Percentiles rank a stretch among this genome's conserved stretches.
These are phyloP conservation scores for Himalopsyche tibetana DNA, from an alignment of 2,888 invertebrate species.

Conservation along the genomic window DNA sequence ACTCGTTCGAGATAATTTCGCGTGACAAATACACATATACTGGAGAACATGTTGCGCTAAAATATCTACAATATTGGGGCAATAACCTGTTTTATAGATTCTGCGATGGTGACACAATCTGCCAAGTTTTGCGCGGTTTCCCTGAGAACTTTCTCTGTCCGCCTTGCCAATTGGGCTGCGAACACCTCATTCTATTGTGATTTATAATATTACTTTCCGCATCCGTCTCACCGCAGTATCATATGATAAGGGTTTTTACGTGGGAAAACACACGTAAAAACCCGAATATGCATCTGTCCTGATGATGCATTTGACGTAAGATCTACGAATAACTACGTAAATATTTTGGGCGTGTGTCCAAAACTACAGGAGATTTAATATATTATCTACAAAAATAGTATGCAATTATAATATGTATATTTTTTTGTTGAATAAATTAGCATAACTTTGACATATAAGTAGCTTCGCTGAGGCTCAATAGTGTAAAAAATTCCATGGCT, in stretches of 20 bases:
- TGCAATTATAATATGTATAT: too few relatives aligned
- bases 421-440: too few relatives aligned
- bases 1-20: background rate
- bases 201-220: background rate
- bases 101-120: background rate
- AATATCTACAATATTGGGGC: background rate
- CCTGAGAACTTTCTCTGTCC: conserved; percentile 28
- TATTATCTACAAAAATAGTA: too few relatives aligned
- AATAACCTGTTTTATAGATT: background rate
- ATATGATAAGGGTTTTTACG: background rate
- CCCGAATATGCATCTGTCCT: background rate
- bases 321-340: background rate
- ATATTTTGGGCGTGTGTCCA: background rate
- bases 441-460: too few relatives aligned
- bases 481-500: too few relatives aligned
- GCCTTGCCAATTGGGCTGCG: conserved; percentile 29
- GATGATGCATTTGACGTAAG: background rate
- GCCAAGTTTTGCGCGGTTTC: conserved; percentile 11
- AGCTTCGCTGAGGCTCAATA: too few relatives aligned
- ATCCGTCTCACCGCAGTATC: background rate
- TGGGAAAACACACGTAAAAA: background rate
- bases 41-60: background rate
- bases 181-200: background rate
- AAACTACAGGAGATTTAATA: background rate
- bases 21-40: background rate